These are phyloP conservation scores for Aphidius gifuensis DNA, from an alignment of 1,140 invertebrate genomes.

Conservation along the genomic window DNA sequence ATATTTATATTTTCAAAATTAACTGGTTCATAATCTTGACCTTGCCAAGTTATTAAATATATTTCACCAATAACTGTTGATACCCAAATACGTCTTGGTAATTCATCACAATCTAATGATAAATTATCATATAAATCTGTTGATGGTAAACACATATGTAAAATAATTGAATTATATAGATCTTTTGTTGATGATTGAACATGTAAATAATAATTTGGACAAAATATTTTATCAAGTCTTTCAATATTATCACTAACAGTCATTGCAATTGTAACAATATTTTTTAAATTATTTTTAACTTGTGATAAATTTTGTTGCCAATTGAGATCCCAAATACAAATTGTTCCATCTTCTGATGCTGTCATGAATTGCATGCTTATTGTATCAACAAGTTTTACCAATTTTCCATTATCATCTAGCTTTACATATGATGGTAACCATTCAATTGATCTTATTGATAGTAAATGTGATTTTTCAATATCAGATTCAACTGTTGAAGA, in stretches of 20 bases:
- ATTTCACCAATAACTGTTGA: constrained; percentile 51
- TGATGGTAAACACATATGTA: constrained; percentile 25
- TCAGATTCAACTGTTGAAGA: constrained; percentile 52
- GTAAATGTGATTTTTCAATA: constrained; percentile 58
- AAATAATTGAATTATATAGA: constrained; percentile 17
- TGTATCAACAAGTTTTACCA: constrained; percentile 19
- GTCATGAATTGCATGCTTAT: constrained; percentile 61
- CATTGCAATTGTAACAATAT: constrained; percentile 49
- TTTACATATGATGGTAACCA: constrained; percentile 64
- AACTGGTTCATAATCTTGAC: constrained; percentile 57
- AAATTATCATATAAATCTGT: background rate
- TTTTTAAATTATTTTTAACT: constrained; percentile 43
- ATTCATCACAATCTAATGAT: constrained; percentile 3
- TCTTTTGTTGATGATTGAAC: constrained; percentile 23
- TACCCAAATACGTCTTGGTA: constrained; percentile 32
- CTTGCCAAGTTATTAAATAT: constrained; percentile 57
- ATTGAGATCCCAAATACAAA: constrained; percentile 66
- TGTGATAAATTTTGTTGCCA: constrained; percentile 19
- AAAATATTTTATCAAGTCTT: constrained; percentile 56
- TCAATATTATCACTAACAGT: constrained; percentile 47
- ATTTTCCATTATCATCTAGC: constrained; percentile 59
- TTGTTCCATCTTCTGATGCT: constrained; percentile 61
- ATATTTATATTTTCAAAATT: constrained; percentile 51
- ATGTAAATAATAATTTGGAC: constrained; percentile 55
- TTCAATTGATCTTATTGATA: constrained; percentile 59